These are phyloP conservation scores for Magallana ariakensis DNA, from an alignment of 1,140 invertebrate genomes.

Conservation along the genomic window DNA sequence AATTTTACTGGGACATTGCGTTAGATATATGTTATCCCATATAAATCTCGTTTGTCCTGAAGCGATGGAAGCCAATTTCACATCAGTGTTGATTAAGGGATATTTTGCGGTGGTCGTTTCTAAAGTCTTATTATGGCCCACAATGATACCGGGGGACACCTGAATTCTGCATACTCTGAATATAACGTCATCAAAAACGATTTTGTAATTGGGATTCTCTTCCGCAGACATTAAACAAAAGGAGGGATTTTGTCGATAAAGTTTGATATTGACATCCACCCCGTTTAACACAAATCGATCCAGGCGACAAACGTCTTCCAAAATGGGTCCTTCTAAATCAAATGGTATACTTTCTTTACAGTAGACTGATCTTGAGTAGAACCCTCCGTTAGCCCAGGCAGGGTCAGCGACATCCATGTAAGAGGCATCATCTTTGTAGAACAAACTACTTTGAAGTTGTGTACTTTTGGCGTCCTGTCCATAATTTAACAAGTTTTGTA, in stretches of 20 bases:
- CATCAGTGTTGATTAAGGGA: slow-evolving; percentile 7
- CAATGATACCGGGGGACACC: slow-evolving; percentile 20
- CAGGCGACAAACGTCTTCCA: slow-evolving; percentile 32
- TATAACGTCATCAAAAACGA: slow-evolving; percentile 39
- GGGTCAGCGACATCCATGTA: background rate
- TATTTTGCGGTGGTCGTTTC: slow-evolving; percentile 32
- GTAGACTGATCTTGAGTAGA: background rate
- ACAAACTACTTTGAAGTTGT: background rate
- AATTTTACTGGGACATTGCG: slow-evolving; percentile 24
- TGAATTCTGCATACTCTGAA: slow-evolving; percentile 28
- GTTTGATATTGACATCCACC: slow-evolving; percentile 40
- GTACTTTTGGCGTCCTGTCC: slow-evolving; percentile 4
- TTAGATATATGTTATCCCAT: slow-evolving; percentile 23
- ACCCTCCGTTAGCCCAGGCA: background rate
- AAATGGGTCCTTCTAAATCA: background rate
- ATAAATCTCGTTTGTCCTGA: slow-evolving; percentile 9
- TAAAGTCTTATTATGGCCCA: slow-evolving; percentile 28
- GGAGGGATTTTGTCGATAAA: background rate
- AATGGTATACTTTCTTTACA: slow-evolving; percentile 29
- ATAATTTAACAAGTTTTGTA: slow-evolving; percentile 29
- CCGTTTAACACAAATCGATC: slow-evolving; percentile 39
- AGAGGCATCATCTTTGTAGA: slow-evolving; percentile 9
- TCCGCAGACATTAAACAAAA: slow-evolving; percentile 36
- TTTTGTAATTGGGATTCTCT: background rate
- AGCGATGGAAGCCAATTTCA: slow-evolving; percentile 32